Evolutionary conservation across 1,140 invertebrate species (phyloP), one percentile per base, ranked within the genome.

Genomic region (Gonioctena quinquepunctata): DNA sequence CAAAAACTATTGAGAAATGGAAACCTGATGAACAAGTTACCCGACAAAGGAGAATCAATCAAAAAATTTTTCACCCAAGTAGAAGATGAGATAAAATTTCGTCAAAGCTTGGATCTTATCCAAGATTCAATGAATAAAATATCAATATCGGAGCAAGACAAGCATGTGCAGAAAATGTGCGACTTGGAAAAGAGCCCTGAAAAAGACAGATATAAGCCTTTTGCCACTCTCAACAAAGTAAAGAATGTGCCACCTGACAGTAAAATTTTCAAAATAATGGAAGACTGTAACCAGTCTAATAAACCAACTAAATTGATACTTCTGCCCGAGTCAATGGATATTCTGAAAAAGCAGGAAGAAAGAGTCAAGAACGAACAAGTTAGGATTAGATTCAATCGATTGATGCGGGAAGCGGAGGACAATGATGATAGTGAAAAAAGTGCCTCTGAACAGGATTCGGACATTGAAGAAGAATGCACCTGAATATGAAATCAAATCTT

Each of bases 251-350:
- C 49, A n/a, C 33, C 63, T 25, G 23, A 66, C 19, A 66, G 63
- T 18, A 66, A 54, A 16, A 33, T 66, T 52, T 66, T 54, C n/a
- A 66, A 66, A 54, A 52, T 49, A 22, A 66, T 66, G n/a, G 63
- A 66, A 27, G 63, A 66, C 42, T 66, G 63, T 18, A 54, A 11
- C 27, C n/a, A 23, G 19, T 54, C 22, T 27, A 66, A 28, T 26
- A 66, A 66, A 52, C 63, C 63, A 54, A 66, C 63, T 16, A 66
- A 66, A 54, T 22, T 66, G 18, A 66, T 66, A n/a, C 23, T 48
- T 19, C 23, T 66, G 19, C 18, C 49, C 3, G 63, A 66, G 50
- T 66, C 63, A 2, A 54, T 66, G n/a, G 22, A 66, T 13, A 66
- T 66, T 18, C 18, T 66, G 13, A 66, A 52, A 4, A 48, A 66